A percentile compares a stretch with the other conserved stretches of the same genome.
Evolutionary conservation across 2,113 vertebrate species (phyloP).

Genomic region (Cottus gobio): DNA sequence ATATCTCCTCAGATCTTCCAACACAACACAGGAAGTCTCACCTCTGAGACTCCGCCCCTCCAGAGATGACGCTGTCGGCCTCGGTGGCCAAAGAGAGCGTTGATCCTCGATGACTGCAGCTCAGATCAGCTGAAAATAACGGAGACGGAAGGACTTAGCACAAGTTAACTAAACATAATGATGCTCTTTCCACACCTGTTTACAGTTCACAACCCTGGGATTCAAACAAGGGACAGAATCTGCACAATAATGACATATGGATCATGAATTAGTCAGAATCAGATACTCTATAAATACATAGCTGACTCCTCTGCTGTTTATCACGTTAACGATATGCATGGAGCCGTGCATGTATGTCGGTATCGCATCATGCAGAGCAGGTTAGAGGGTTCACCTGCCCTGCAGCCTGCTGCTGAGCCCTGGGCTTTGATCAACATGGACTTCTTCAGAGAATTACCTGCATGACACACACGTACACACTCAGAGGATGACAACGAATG

Average conservation of each 20-base stretch:
- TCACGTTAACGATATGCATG: not conserved
- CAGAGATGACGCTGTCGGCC: conserved; percentile 90
- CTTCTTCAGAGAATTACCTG: conserved; percentile 72
- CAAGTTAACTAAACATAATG: not conserved
- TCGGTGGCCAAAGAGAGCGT: conserved; percentile 95
- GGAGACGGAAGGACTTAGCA: not conserved
- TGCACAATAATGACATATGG: not conserved
- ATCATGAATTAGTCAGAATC: not conserved
- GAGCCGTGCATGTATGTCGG: conserved; percentile 11
- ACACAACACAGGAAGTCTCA: conserved; percentile 59
- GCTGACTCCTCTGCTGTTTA: not conserved
- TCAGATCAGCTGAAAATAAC: conserved; percentile 86
- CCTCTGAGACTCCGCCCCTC: conserved; percentile 89
- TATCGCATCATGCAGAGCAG: conserved; percentile 68
- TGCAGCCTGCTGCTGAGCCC: conserved; percentile 69
- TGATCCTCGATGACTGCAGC: conserved; percentile 92
- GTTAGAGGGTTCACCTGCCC: conserved; percentile 71
- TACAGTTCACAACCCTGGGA: not conserved
- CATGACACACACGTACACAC: conserved; percentile 59
- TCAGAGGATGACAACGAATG: conserved; percentile 6
- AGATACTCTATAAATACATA: not conserved
- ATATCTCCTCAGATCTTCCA: not conserved
- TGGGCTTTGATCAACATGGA: conserved; percentile 72
- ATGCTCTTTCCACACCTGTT: not conserved
- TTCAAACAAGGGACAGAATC: not conserved